Base-by-base conservation (phyloP, 1,140 invertebrate species). In the Drosophila varians region DNA sequence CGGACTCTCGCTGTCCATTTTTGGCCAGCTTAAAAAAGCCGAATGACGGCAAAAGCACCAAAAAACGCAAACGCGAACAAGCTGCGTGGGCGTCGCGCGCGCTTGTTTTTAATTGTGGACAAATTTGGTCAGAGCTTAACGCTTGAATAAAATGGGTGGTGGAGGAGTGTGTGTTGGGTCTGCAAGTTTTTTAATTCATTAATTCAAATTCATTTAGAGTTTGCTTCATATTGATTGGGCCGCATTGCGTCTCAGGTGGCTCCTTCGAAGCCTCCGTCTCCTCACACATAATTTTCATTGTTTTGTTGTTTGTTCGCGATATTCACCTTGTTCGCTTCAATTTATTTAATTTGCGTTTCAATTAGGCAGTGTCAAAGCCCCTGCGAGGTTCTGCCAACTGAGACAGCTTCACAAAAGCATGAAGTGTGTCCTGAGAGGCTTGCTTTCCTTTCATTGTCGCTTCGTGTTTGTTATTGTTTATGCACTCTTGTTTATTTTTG, bases 81-180 rank as follows among this genome's bases (percentile, higher is more conserved):
- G 56, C 42, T 38, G 69, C 54, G 77, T 80, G 69, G 72, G 80
- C 18, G 61, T 62, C 40, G 64, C 62, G 77, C 60, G 65, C 70
- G 73, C 58, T 77, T 86, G 68, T 86, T 70, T 78, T 82, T 82
- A 87, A 87, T 87, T 82, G 74, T 74, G 56, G 45, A 82, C 82
- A 82, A 87, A 87, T 87, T 87, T 87, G 82, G 82, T 77, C 77
- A 87, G 36, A 61, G 61, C 60, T 72, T 62, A 80, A 73, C 36
- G 14, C 12, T 31, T 31, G 9, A 31, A 31, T 4, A 31, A 31
- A 31, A 31, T n/a, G n/a, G n/a, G n/a, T n/a, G 21, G 4, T 21
- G 21, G 21, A 21, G 21, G 21, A 21, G 14, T 36, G 6, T 55
- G 18, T 19, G 12, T 11, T n/a, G n/a, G n/a, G n/a, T n/a, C n/a